These are phyloP conservation scores for Gastracanthus pulcherrimus DNA, from an alignment of 2,888 invertebrate genomes.

Conservation along the genomic window DNA sequence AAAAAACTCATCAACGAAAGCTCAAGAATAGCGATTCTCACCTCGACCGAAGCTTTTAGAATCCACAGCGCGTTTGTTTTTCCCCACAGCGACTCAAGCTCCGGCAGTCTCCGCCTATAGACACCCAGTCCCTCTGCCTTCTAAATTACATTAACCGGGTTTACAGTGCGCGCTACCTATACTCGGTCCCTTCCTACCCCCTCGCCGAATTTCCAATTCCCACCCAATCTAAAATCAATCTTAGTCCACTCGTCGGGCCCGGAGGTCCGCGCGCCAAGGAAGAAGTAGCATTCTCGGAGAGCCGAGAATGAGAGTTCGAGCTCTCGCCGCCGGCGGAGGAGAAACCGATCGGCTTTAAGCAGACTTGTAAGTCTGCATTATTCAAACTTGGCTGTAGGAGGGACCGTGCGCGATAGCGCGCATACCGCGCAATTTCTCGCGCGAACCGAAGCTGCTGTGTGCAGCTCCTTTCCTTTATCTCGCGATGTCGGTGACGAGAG, in stretches of 20 bases:
- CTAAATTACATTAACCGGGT: not conserved
- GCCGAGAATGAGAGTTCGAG: conserved; percentile 52
- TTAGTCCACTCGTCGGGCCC: conserved; percentile 71
- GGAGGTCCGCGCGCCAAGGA: conserved; percentile 41
- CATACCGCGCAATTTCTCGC: conserved; percentile 56
- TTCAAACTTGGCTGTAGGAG: conserved; percentile 69
- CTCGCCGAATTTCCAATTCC: conserved; percentile 71
- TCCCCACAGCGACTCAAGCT: no score
- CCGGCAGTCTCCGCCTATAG: no score
- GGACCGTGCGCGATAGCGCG: no score
- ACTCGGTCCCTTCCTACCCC: not conserved
- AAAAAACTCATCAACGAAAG: no score
- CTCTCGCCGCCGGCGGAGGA: no score
- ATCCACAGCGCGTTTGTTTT: not conserved
- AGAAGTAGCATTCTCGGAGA: conserved; percentile 54
- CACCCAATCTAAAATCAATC: conserved; percentile 77
- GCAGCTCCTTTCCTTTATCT: conserved; percentile 35
- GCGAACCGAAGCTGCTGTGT: not conserved
- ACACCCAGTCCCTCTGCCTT: not conserved
- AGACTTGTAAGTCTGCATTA: conserved; percentile 74
- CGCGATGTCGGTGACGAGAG: not conserved
- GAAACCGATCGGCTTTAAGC: conserved; percentile 76
- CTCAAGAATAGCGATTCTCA: no score
- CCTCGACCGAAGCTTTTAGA: no score
- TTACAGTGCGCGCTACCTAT: not conserved